Percentiles rank a stretch among this genome's conserved stretches.
Evolutionary conservation across 2,113 vertebrate species (phyloP).

Genomic region (Larimichthys crocea): DNA sequence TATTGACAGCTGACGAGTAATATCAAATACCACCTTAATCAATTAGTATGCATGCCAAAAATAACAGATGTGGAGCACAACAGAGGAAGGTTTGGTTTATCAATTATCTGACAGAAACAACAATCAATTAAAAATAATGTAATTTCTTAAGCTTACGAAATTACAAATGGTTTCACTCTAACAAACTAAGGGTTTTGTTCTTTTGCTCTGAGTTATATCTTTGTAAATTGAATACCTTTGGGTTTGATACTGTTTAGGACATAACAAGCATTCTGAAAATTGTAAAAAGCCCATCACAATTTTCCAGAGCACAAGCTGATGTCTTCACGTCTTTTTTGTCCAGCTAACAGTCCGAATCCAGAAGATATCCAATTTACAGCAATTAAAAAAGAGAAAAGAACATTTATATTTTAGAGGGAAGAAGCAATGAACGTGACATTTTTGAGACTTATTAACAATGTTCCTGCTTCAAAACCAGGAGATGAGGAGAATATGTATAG

Average conservation of each 20-base stretch:
- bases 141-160: too few relatives aligned
- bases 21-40: conserved; percentile 7
- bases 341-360: not conserved
- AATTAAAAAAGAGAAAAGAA: not conserved
- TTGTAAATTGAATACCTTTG: not conserved
- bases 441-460: not conserved
- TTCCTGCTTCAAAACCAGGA: conserved; percentile 9
- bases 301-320: not conserved
- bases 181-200: not conserved
- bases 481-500: conserved; percentile 33
- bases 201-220: not conserved
- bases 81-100: not conserved
- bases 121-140: not conserved
- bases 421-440: not conserved
- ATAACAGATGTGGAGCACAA: not conserved
- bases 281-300: too few relatives aligned
- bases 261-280: not conserved
- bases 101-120: not conserved
- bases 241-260: not conserved
- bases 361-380: not conserved
- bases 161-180: not conserved
- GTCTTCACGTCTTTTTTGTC: not conserved
- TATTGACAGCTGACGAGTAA: conserved; percentile 5
- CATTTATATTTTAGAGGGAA: not conserved
- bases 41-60: not conserved